A percentile compares a stretch with the other conserved stretches of the same genome.
Conservation (phyloP, 2,888 invertebrate species). For the Gryllus longicercus region DNA sequence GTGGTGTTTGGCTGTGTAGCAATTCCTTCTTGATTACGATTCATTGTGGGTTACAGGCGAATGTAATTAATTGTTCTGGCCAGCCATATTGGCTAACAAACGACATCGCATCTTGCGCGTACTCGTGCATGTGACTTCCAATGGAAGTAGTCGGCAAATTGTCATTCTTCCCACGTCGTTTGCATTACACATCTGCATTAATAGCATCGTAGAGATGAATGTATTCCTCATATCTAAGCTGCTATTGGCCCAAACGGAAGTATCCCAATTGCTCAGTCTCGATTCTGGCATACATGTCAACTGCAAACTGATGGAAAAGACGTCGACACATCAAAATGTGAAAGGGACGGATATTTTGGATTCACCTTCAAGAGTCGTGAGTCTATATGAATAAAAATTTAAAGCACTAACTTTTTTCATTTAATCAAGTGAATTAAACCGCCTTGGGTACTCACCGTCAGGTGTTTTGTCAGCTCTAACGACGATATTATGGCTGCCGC, state of each 20-base stretch:
- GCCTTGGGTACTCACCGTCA: no score
- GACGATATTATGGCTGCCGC: no score
- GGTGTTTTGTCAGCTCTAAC: no score
- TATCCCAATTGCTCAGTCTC: not conserved
- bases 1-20: no score
- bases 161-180: no score
- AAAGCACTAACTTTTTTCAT: no score
- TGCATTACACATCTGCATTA: not conserved
- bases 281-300: not conserved
- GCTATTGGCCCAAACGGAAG: not conserved
- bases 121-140: no score
- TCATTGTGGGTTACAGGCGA: not conserved
- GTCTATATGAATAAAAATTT: no score
- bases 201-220: not conserved
- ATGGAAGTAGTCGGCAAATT: no score
- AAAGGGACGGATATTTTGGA: not conserved
- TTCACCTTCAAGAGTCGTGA: not conserved
- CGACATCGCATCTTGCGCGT: no score
- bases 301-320: not conserved
- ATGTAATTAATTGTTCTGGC: not conserved
- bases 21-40: not conserved
- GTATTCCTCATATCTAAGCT: not conserved
- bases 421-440: no score
- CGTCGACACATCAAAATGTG: conserved; percentile 19
- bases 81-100: no score